These are phyloP conservation scores for Meriones unguiculatus DNA, from an alignment of 2,113 vertebrate species.

Conservation along the genomic window DNA sequence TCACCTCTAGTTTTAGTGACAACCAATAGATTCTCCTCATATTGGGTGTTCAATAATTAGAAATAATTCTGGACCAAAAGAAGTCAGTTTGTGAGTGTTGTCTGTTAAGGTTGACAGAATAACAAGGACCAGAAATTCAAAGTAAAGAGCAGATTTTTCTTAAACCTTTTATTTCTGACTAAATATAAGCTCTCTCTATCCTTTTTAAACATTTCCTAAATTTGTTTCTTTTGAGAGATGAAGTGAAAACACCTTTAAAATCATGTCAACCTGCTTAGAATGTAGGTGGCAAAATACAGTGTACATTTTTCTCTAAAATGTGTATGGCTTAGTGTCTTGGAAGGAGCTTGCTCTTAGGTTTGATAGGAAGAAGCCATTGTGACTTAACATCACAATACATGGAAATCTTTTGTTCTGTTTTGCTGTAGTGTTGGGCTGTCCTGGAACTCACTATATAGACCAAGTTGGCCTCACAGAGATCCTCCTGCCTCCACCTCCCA, in stretches of 20 bases:
- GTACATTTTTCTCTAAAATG: neutral
- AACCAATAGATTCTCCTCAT: slow-evolving; percentile 41
- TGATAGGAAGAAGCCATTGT: slow-evolving; percentile 43
- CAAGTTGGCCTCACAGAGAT: neutral
- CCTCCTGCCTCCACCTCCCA: neutral
- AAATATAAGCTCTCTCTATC: neutral
- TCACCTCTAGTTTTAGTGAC: neutral
- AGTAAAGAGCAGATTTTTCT: neutral
- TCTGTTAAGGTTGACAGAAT: neutral
- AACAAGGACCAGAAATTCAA: slow-evolving; percentile 25
- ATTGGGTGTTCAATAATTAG: neutral
- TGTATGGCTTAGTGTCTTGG: slow-evolving; percentile 29
- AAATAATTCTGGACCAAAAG: neutral
- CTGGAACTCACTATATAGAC: neutral
- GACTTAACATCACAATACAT: slow-evolving; percentile 9
- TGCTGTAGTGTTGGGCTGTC: neutral
- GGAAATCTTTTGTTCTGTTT: neutral
- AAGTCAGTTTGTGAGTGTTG: neutral
- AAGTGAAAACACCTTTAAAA: slow-evolving; percentile 55
- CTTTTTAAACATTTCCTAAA: neutral
- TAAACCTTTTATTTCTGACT: slow-evolving; percentile 1
- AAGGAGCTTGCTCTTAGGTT: slow-evolving; percentile 27
- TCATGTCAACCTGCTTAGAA: slow-evolving; percentile 2
- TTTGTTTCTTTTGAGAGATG: slow-evolving; percentile 35
- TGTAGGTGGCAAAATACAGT: slow-evolving; percentile 38